These are phyloP conservation scores for Bradypus variegatus DNA, from an alignment of 2,797 vertebrate genomes.

Conservation along the genomic window DNA sequence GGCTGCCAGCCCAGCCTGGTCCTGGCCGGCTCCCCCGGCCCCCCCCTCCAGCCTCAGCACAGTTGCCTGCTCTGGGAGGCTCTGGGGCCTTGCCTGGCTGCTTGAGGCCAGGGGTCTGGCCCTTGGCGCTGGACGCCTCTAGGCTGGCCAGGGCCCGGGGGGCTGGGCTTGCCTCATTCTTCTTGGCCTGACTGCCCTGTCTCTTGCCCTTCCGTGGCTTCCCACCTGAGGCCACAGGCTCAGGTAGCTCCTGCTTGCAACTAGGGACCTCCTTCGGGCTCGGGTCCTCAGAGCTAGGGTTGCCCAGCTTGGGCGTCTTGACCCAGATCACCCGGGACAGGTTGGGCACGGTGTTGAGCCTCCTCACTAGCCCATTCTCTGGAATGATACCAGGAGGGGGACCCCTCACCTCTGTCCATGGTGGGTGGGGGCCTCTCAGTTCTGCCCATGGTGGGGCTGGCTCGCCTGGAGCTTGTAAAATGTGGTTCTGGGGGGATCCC, in stretches of 20 bases:
- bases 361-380: constrained; percentile 84
- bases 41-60: constrained; percentile 47
- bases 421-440: constrained; percentile 64
- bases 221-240: constrained; percentile 57
- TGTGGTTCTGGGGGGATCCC: constrained; percentile 83
- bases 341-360: constrained; percentile 86
- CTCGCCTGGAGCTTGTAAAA: constrained; percentile 60
- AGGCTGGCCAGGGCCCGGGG: constrained; percentile 15
- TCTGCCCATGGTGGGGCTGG: constrained; percentile 55
- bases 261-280: constrained; percentile 69
- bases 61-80: constrained; percentile 26
- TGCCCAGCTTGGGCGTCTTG: constrained; percentile 83
- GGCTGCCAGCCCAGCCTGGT: constrained; percentile 63
- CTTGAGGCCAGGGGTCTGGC: constrained; percentile 66
- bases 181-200: constrained; percentile 74
- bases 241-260: constrained; percentile 77
- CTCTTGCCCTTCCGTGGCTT: constrained; percentile 91
- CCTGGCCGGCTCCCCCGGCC: constrained; percentile 52
- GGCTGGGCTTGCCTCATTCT: constrained; percentile 46
- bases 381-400: constrained; percentile 49
- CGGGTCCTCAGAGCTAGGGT: constrained; percentile 69
- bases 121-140: constrained; percentile 64
- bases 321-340: constrained; percentile 93
- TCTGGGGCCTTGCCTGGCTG: constrained; percentile 58
- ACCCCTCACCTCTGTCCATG: constrained; percentile 62